These are phyloP conservation scores for Psettodes erumei DNA, from an alignment of 2,113 vertebrate species.

Conservation along the genomic window DNA sequence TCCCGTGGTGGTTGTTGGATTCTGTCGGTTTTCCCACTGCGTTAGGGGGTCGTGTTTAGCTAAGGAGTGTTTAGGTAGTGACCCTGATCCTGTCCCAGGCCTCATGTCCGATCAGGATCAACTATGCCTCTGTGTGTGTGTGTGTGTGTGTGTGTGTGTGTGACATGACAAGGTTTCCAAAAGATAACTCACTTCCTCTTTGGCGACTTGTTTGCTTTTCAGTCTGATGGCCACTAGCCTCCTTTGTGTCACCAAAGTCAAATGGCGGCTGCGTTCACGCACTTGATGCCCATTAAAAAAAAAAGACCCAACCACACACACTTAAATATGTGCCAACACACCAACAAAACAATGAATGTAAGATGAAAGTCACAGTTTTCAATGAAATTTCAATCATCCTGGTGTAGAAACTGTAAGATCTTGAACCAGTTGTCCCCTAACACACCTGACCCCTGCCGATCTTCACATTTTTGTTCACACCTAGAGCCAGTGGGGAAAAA, in stretches of 20 bases:
- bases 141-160: slow-evolving; percentile 36
- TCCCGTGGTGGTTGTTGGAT: slow-evolving; percentile 23
- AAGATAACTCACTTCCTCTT: slow-evolving; percentile 77
- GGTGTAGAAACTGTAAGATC: neutral
- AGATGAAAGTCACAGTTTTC: slow-evolving; percentile 5
- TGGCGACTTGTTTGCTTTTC: slow-evolving; percentile 77
- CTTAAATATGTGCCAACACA: slow-evolving; percentile 5
- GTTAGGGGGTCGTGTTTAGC: slow-evolving; percentile 68
- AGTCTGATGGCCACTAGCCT: slow-evolving; percentile 76
- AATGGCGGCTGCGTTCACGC: slow-evolving; percentile 38
- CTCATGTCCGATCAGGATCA: slow-evolving; percentile 78
- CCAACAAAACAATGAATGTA: slow-evolving; percentile 6
- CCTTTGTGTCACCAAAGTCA: slow-evolving; percentile 64
- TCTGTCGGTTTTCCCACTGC: slow-evolving; percentile 63
- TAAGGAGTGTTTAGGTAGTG: slow-evolving; percentile 70
- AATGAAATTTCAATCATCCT: neutral
- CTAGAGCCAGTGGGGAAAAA: slow-evolving; percentile 29
- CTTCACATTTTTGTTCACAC: slow-evolving; percentile 30
- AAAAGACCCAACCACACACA: neutral
- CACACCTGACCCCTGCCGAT: slow-evolving; percentile 10
- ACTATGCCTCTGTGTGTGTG: slow-evolving; percentile 46
- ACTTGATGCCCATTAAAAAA: slow-evolving; percentile 12
- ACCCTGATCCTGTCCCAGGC: slow-evolving; percentile 57
- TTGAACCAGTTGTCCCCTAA: slow-evolving; percentile 12
- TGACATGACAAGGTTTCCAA: slow-evolving; percentile 68